Evolutionary conservation across 1,140 invertebrate genomes (phyloP), one percentile per base, ranked within the genome.

Genomic region (Eriosoma lanigerum): DNA sequence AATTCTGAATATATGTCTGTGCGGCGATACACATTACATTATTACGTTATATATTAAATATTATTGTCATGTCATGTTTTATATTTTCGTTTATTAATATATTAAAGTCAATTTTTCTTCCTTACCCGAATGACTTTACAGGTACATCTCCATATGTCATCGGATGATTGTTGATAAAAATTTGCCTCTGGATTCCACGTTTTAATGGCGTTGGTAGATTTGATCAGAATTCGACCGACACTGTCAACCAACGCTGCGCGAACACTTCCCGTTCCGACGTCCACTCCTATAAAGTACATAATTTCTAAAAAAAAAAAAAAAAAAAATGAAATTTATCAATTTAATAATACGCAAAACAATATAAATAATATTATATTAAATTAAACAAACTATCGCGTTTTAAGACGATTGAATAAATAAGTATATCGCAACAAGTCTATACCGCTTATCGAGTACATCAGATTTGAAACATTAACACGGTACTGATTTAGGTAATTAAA

Each of bases 151-250:
- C 96, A 98, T 84, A 98, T 96, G 84, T 98, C 89, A 72, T 92
- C 89, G 0, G 94, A 94, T n/a, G 94, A 96, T 86, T 98, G 97
- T 86, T 98, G 94, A 87, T 94, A 98, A 85, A 90, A 93, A 84
- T 93, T 89, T 2, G 89, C 85, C 83, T 89, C 87, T 1, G 93
- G 92, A 84, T 92, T 94, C 90, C 92, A 94, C 4, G 92, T 95
- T 84, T 89, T 86, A 48, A 95, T 93, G 9, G 89, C 84, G 84
- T 90, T 87, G 1, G 90, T 90, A 26, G 90, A 86, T 46, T 88
- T 87, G 83, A 89, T 88, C 3, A 92, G 52, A 24, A 96, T 87
- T 83, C 89, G 88, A 3, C 96, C 96, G 58, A 87, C 84, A 3
- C 87, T 84, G 54, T 88, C 85, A 13, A 96, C 91, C 29, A 98